These are phyloP conservation scores for Rhyacophila evoluta DNA, from an alignment of 2,888 invertebrate species.

Conservation along the genomic window DNA sequence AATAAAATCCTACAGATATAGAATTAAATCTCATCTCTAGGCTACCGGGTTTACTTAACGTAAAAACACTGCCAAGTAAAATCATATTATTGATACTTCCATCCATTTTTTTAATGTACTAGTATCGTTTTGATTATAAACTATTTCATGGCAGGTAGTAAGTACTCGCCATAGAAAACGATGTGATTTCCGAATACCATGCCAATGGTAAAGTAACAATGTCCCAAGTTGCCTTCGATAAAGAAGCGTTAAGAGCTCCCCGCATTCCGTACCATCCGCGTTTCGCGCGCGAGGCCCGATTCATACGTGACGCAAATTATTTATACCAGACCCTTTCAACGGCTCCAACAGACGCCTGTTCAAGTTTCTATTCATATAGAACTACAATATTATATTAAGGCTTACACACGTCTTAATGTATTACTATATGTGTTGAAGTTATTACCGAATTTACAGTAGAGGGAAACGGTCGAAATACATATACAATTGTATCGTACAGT, in stretches of 20 bases:
- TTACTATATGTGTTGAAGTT: not conserved
- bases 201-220: not conserved
- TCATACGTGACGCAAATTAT: not conserved
- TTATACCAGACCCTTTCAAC: slow-evolving; percentile 4
- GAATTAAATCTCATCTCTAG: no score
- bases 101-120: no score
- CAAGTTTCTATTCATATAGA: not conserved
- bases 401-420: not conserved
- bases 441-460: not conserved
- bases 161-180: no score
- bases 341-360: not conserved
- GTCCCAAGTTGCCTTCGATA: not conserved
- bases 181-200: not conserved
- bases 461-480: no score
- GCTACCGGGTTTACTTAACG: no score
- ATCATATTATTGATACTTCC: no score
- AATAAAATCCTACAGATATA: no score
- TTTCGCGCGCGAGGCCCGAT: not conserved
- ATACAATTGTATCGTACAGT: no score
- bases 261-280: not conserved
- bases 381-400: not conserved
- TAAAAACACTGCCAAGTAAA: no score
- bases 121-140: no score
- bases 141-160: no score
- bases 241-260: not conserved